Evolutionary conservation across 2,888 invertebrate genomes (phyloP).

Genomic region (Anorthoa munda): DNA sequence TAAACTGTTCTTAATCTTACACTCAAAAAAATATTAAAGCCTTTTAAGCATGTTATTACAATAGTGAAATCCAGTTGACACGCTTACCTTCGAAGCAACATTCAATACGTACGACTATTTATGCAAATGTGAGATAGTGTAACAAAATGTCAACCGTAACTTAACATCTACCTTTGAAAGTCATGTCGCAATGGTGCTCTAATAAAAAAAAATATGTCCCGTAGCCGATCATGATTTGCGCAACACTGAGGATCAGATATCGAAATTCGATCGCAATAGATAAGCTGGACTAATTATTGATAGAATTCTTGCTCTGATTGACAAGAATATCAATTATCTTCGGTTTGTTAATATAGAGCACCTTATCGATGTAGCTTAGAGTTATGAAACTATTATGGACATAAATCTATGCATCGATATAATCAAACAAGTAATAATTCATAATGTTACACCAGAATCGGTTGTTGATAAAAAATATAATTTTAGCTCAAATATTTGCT

Average conservation of each 20-base stretch:
- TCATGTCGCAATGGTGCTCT: conserved; percentile 79
- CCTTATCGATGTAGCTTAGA: conserved; percentile 36
- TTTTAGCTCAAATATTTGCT: not conserved
- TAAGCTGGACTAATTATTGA: conserved; percentile 73
- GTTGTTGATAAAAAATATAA: not conserved
- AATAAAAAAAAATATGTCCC: conserved; percentile 76
- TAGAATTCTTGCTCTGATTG: conserved; percentile 74
- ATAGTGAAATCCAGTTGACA: conserved; percentile 62
- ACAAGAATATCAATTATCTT: conserved; percentile 76
- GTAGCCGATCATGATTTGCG: conserved; percentile 73
- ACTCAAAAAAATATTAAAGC: conserved; percentile 24
- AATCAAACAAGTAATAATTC: conserved; percentile 15
- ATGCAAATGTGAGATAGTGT: conserved; percentile 79
- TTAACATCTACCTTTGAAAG: conserved; percentile 75
- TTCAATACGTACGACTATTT: conserved; percentile 76
- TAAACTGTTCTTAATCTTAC: conserved; percentile 36
- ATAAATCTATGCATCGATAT: conserved; percentile 16
- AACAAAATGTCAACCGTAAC: conserved; percentile 82
- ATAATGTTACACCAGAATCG: not conserved
- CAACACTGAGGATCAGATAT: conserved; percentile 69
- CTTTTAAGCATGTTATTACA: conserved; percentile 49
- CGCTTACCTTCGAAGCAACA: conserved; percentile 70
- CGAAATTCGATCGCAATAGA: conserved; percentile 67
- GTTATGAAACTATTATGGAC: conserved; percentile 40
- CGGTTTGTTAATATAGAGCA: conserved; percentile 51